These are phyloP conservation scores for Luscinia luscinia DNA, from an alignment of 2,797 vertebrate species.

Conservation along the genomic window DNA sequence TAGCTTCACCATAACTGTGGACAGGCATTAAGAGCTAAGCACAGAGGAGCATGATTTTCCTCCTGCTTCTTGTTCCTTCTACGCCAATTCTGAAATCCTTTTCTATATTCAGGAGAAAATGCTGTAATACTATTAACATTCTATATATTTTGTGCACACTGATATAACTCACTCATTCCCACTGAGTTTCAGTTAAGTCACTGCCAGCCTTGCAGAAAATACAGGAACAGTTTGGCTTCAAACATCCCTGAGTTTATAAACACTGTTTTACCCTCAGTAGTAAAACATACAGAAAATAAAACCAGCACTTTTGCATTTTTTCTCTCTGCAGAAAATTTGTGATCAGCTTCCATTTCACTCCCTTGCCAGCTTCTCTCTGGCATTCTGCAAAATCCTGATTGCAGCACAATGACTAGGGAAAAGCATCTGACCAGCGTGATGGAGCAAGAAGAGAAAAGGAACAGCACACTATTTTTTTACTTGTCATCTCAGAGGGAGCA, in stretches of 20 bases:
- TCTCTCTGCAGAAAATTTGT: not conserved
- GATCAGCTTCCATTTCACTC: not conserved
- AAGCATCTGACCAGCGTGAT: accelerated
- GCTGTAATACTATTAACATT: not conserved
- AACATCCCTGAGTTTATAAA: not conserved
- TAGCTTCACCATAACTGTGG: not conserved
- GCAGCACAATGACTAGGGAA: not conserved
- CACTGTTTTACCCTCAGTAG: not conserved
- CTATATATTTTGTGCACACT: not conserved
- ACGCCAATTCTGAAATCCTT: not conserved
- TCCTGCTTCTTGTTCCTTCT: not conserved
- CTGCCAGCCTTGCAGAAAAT: not conserved
- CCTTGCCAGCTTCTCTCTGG: not conserved
- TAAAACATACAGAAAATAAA: not conserved
- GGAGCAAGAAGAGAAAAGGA: not conserved
- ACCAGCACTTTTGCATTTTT: not conserved
- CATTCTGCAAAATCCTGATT: not conserved
- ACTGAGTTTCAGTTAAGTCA: not conserved
- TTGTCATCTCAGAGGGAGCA: not conserved
- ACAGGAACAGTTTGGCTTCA: not conserved
- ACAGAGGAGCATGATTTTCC: not conserved
- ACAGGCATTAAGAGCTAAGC: not conserved
- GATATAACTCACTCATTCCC: not conserved
- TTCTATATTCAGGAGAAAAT: not conserved
- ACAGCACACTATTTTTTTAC: not conserved